phyloP scores from a whole-genome alignment of 2,888 invertebrate genomes.

The Lochmaea capreae region DNA sequence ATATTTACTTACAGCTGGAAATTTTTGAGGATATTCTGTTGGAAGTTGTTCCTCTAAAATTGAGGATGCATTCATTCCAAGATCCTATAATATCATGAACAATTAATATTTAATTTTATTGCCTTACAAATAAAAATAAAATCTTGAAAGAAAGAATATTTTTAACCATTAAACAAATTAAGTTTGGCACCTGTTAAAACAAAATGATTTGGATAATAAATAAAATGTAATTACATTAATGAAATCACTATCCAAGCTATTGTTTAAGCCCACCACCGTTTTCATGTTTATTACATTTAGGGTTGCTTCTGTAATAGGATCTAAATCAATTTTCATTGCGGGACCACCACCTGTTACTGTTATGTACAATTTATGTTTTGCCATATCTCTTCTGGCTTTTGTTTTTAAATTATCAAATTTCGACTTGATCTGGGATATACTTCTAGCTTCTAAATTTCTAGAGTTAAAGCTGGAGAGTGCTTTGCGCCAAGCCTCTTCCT shows the following conservation, averaged over 20 bases:
- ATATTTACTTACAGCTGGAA: background rate
- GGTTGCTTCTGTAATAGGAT: conserved; percentile 15
- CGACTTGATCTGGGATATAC: background rate
- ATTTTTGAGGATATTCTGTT: background rate
- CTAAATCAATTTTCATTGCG: background rate
- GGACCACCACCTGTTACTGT: conserved; percentile 20
- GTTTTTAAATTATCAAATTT: conserved; percentile 20
- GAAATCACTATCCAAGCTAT: background rate
- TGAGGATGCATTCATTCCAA: background rate
- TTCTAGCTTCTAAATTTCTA: conserved; percentile 4
- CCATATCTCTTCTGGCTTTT: conserved; percentile 3
- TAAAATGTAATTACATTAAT: background rate
- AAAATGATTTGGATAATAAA: background rate
- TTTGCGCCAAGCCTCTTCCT: conserved; percentile 14
- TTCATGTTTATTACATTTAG: background rate
- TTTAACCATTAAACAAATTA: too few relatives aligned
- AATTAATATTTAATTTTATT: background rate
- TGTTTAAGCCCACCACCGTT: background rate
- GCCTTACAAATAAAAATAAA: background rate
- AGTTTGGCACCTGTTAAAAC: background rate
- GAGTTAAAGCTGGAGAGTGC: background rate
- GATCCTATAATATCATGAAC: background rate
- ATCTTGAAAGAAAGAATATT: background rate
- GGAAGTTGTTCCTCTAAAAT: background rate
- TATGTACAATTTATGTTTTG: conserved; percentile 2